phyloP scores from a whole-genome alignment of 2,888 invertebrate species.

The Agrotis exclamationis region DNA sequence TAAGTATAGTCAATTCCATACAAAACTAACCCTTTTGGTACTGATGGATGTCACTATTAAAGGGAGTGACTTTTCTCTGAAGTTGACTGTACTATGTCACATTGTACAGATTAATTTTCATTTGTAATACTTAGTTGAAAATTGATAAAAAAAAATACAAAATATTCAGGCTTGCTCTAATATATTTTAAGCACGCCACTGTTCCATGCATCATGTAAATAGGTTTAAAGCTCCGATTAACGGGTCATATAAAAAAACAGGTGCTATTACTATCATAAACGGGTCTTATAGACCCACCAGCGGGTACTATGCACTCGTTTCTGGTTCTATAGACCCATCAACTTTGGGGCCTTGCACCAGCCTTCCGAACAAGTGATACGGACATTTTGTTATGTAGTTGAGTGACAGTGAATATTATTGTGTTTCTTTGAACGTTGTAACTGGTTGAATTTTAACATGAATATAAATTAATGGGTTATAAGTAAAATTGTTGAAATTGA shows the following conservation, averaged over 20 bases:
- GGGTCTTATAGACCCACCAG: background rate
- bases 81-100: no score
- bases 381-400: slow-evolving; percentile 56
- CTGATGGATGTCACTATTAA: no score
- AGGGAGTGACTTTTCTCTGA: no score
- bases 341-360: slow-evolving; percentile 57
- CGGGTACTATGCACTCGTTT: slow-evolving; percentile 21
- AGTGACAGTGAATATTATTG: slow-evolving; percentile 44
- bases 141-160: no score
- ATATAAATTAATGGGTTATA: slow-evolving; percentile 39
- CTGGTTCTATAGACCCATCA: background rate
- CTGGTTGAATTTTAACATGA: slow-evolving; percentile 50
- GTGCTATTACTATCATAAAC: slow-evolving; percentile 6
- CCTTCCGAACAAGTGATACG: slow-evolving; percentile 59
- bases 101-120: no score
- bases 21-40: no score
- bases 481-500: slow-evolving; percentile 42
- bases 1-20: no score
- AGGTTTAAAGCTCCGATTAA: background rate
- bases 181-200: no score
- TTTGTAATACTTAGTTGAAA: no score
- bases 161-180: no score
- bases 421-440: slow-evolving; percentile 32
- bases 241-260: background rate
- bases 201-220: background rate